Evolutionary conservation across 2,888 invertebrate genomes (phyloP), one percentile per base, ranked within the genome.

Genomic region (Furcula furcula): DNA sequence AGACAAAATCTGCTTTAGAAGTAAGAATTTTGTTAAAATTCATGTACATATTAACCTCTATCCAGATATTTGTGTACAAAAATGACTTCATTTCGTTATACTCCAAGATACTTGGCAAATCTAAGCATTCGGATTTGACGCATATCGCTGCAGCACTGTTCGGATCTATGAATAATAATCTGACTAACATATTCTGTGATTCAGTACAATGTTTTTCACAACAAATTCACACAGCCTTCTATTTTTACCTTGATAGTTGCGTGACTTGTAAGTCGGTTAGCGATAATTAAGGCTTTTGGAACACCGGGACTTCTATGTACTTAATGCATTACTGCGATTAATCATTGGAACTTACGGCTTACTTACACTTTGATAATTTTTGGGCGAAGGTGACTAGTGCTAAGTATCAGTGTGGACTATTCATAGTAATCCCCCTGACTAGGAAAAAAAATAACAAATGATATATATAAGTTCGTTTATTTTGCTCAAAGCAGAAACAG

Each of bases 221-320:
- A 67, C 62, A 56, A 65, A 58, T 71, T 76, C 72, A 70, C 66
- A 75, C 55, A 71, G 61, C 69, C 69, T 73, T 71, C 61, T 60
- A 64, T 66, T 54, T 61, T 70, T 66, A 59, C 75, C 72, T 71
- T 77, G 68, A 48, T 49, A 55, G 62, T 77, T 72, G 76, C 74
- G 75, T 77, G 75, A 65, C 64, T 63, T 42, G 44, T 53, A 59
- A 56, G 40, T 57, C 56, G 63, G 63, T 60, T 68, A 62, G 50
- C 44, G 40, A 60, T 65, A 67, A 75, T 76, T 79, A 75, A 68
- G 67, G 70, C 64, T 68, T 71, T 70, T 52, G 60, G 65, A 55
- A 55, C 63, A 71, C 59, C 61, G 55, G 58, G 60, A 55, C 54
- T 49, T 50, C 47, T 55, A 47, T 52, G 48, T 37, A 37, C 48